phyloP scores from a whole-genome alignment of 2,888 invertebrate genomes.

The Tenthredo livida region DNA sequence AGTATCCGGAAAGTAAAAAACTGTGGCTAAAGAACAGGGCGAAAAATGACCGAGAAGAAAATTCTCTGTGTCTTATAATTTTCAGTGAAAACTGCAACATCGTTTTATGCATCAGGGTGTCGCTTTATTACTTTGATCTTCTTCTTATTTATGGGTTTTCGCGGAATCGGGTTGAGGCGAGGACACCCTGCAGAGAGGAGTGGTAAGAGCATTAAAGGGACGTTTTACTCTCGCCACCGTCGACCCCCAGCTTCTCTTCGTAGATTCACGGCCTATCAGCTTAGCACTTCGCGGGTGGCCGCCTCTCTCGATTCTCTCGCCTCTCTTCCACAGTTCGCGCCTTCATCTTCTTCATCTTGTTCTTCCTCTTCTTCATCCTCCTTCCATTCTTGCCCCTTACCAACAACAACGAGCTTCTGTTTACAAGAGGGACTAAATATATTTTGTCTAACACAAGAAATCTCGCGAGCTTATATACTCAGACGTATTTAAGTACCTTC shows the following conservation, averaged over 20 bases:
- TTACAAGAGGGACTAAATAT: conserved; percentile 6
- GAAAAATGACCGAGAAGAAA: too few species aligned
- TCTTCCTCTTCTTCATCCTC: conserved; percentile 31
- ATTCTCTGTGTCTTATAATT: neutral
- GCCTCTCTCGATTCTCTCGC: conserved; percentile 58
- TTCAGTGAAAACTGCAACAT: neutral
- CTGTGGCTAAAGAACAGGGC: too few species aligned
- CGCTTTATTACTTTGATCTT: conserved; percentile 10
- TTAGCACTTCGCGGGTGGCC: conserved; percentile 75
- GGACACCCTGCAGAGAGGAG: conserved; percentile 66
- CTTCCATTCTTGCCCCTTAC: neutral
- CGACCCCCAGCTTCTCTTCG: conserved; percentile 63
- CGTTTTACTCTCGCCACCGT: conserved; percentile 75
- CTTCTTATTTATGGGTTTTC: conserved; percentile 33
- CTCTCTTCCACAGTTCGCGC: conserved; percentile 54
- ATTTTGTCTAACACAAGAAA: conserved; percentile 10
- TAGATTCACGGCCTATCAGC: conserved; percentile 76
- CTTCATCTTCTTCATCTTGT: conserved; percentile 3
- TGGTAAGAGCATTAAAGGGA: conserved; percentile 77
- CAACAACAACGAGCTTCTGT: conserved; percentile 39
- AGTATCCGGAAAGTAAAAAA: too few species aligned
- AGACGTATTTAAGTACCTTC: neutral
- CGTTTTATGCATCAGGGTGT: conserved; percentile 55
- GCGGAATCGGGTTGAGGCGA: conserved; percentile 47
- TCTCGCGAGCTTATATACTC: conserved; percentile 6